Evolutionary conservation across 2,113 vertebrate genomes (phyloP), one percentile per base, ranked within the genome.

Genomic region (Nothobranchius furzeri): DNA sequence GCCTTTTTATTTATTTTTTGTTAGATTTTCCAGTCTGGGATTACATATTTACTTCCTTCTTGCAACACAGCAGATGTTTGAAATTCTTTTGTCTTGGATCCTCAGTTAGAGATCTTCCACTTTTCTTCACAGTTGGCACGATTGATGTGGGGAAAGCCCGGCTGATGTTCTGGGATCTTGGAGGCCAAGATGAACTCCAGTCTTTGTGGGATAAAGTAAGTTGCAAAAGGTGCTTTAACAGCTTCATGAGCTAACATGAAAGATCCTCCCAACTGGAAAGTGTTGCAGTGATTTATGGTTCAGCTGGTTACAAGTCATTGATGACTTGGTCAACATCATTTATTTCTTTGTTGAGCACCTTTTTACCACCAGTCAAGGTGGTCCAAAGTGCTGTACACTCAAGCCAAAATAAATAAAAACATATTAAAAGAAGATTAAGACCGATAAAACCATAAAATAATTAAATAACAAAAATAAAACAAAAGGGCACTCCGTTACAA

Each of bases 91-190:
- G 2, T 13, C 49, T 59, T 0, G 42, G 52, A 30, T 24, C 7
- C 0, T 36, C 58, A 56, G 14, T 40, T 7, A 9, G 11, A n/a
- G 8, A 14, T 37, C 6, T 60, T 20, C 51, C 12, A 1, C 13
- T 52, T 60, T 60, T 66, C 51, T 56, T 73, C 46, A 60, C 77
- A 99, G 97, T 99, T 74, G 98, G 98, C 36, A 99, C 98, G 1
- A 99, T 99, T 24, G 96, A 98, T 42, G 92, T 99, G 52, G 96
- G 96, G n/a, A 97, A 96, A 73, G 93, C 95, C 47, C 94, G 97
- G 9, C 94, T 99, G 0, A 98, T 99, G 97, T 99, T 99, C 87
- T 99, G 98, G 98, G 98, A 99, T 85, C 93, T 99, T 2, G 98
- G 98, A 0, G 98, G 98, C 4, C 98, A 99, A 80, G 96, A 99